Conservation (phyloP, 2,797 vertebrate species). For the Argya squamiceps region DNA sequence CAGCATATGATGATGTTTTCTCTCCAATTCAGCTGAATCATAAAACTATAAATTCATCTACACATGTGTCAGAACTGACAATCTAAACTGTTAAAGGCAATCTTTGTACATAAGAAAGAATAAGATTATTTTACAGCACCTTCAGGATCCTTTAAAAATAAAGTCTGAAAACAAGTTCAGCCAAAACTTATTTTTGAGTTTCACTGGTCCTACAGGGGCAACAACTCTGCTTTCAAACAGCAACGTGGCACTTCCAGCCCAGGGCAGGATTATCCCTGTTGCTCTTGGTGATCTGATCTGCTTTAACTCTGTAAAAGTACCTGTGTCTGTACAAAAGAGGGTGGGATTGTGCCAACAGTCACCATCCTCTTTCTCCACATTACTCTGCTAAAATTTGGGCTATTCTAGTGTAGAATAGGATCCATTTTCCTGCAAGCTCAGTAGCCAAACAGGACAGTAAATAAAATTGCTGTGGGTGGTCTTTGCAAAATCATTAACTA, state of each 20-base stretch:
- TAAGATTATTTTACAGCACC: background rate
- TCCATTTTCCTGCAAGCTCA: background rate
- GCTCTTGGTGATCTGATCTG: background rate
- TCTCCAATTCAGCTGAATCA: background rate
- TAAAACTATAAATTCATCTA: background rate
- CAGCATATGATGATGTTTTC: background rate
- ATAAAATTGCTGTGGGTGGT: background rate
- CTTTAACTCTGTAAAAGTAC: background rate
- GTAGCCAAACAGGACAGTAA: background rate
- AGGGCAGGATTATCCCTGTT: background rate
- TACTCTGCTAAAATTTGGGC: background rate
- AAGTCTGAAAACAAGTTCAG: background rate
- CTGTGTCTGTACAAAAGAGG: accelerated
- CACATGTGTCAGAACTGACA: background rate
- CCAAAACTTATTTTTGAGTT: background rate
- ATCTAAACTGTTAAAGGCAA: background rate
- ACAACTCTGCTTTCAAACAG: background rate
- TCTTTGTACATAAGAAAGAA: background rate
- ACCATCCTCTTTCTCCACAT: background rate
- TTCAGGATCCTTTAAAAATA: background rate
- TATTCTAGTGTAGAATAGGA: background rate
- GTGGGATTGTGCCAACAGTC: background rate
- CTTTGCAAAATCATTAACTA: background rate
- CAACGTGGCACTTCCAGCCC: background rate
- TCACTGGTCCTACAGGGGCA: background rate